Percentiles rank a stretch among this genome's conserved stretches.
These are phyloP conservation scores for Mythimna loreyi DNA, from an alignment of 2,888 invertebrate species.

Conservation along the genomic window DNA sequence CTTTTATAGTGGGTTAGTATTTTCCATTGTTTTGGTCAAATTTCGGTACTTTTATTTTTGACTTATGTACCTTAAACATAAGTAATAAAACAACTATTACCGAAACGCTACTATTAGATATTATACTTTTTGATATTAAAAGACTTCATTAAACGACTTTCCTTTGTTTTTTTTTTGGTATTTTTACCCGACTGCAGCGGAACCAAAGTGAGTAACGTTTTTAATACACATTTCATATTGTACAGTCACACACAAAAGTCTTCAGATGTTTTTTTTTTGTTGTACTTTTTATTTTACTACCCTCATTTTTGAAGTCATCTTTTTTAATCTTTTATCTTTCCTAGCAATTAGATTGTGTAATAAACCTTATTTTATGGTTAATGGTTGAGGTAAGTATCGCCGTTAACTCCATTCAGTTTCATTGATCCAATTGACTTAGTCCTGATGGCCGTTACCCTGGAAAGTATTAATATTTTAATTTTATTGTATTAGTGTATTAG, in stretches of 20 bases:
- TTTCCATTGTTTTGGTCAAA: slow-evolving; percentile 1
- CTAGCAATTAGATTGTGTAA: slow-evolving; percentile 58
- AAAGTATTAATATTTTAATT: slow-evolving; percentile 81
- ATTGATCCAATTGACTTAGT: slow-evolving; percentile 78
- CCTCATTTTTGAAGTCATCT: neutral
- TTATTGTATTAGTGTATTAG: slow-evolving; percentile 54
- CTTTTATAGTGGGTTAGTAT: slow-evolving; percentile 47
- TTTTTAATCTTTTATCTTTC: slow-evolving; percentile 11
- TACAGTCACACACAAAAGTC: slow-evolving; percentile 25
- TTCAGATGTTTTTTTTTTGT: neutral
- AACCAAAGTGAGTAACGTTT: slow-evolving; percentile 1
- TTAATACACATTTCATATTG: neutral
- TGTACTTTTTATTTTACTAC: slow-evolving; percentile 8
- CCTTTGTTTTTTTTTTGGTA: neutral
- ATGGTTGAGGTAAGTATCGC: slow-evolving; percentile 71
- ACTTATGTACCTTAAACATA: slow-evolving; percentile 2
- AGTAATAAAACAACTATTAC: neutral
- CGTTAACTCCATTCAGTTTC: slow-evolving; percentile 74
- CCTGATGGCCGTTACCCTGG: slow-evolving; percentile 87
- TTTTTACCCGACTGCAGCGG: slow-evolving; percentile 6
- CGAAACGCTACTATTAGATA: slow-evolving; percentile 1
- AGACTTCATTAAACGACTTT: slow-evolving; percentile 5
- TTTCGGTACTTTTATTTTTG: slow-evolving; percentile 1
- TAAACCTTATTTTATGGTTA: slow-evolving; percentile 66
- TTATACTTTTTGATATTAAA: slow-evolving; percentile 9